A percentile compares a stretch with the other conserved stretches of the same genome.
phyloP scores from a whole-genome alignment of 2,113 vertebrate species.

The Cyrtonyx montezumae region DNA sequence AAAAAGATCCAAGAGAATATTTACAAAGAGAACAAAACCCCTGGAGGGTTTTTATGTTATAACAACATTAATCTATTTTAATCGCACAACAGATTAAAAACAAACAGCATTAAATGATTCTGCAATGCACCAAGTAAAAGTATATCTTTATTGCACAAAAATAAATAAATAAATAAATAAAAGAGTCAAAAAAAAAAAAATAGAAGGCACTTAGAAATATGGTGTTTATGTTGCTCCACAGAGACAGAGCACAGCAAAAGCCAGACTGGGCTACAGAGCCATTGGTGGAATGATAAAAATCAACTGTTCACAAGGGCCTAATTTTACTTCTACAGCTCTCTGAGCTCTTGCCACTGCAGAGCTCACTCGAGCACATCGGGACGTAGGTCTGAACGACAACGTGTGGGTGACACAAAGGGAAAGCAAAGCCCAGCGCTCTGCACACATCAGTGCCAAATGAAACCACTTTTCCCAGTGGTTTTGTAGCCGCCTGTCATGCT shows the following conservation, averaged over 20 bases:
- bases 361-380: accelerated
- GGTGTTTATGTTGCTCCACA: background rate
- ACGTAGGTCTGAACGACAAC: background rate
- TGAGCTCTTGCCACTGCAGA: accelerated
- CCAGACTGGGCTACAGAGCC: background rate
- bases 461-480: background rate
- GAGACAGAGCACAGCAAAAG: background rate
- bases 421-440: accelerated
- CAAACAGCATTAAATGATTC: conserved; percentile 55
- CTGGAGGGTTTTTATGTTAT: conserved; percentile 63
- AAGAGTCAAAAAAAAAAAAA: background rate
- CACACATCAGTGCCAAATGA: background rate
- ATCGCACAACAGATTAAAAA: conserved; percentile 65
- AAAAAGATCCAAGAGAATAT: conserved; percentile 69
- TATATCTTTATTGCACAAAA: background rate
- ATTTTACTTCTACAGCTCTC: background rate
- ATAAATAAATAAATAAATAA: background rate
- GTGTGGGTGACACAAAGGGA: background rate
- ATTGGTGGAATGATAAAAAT: background rate
- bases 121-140: background rate
- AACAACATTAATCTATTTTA: conserved; percentile 72
- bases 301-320: background rate
- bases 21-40: conserved; percentile 63
- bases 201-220: background rate
- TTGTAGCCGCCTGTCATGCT: background rate